Conservation (phyloP, 2,888 invertebrate genomes). For the Drosophila falleni region DNA sequence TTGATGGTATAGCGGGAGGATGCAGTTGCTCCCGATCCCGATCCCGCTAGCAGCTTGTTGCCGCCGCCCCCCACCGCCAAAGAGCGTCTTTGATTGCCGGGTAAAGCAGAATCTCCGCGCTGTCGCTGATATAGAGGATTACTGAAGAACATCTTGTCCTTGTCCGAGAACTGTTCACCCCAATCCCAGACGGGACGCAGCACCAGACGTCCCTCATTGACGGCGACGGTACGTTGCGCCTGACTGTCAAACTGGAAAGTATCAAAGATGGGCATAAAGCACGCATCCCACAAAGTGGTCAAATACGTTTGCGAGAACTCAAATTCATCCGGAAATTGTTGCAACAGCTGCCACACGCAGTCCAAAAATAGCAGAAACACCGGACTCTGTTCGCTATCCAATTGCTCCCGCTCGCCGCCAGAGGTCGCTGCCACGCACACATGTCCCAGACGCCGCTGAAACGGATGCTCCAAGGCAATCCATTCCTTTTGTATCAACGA, state of each 20-base stretch:
- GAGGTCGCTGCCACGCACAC: slow-evolving; percentile 80
- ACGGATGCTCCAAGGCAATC: slow-evolving; percentile 96
- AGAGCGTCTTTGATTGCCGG: slow-evolving; percentile 80
- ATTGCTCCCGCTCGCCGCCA: slow-evolving; percentile 32
- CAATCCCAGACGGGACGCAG: slow-evolving; percentile 95
- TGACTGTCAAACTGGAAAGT: slow-evolving; percentile 97
- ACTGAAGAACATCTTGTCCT: slow-evolving; percentile 92
- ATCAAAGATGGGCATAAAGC: slow-evolving; percentile 94
- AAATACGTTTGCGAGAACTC: slow-evolving; percentile 97
- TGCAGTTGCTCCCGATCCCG: slow-evolving; percentile 20
- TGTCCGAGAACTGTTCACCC: slow-evolving; percentile 93
- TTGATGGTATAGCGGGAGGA: slow-evolving; percentile 78
- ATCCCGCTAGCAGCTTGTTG: slow-evolving; percentile 40
- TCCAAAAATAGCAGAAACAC: slow-evolving; percentile 96
- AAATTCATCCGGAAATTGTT: slow-evolving; percentile 95
- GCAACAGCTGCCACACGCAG: slow-evolving; percentile 95
- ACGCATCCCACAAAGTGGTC: slow-evolving; percentile 95
- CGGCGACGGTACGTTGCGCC: slow-evolving; percentile 90
- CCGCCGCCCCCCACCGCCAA: slow-evolving; percentile 68
- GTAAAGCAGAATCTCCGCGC: slow-evolving; percentile 60
- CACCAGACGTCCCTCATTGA: slow-evolving; percentile 85
- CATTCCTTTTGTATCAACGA: slow-evolving; percentile 97
- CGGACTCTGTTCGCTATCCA: slow-evolving; percentile 89
- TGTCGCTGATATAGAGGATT: slow-evolving; percentile 91
- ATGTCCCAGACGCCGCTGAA: slow-evolving; percentile 89